Evolutionary conservation across 2,888 invertebrate genomes (phyloP).

Genomic region (Julus scandinavius): DNA sequence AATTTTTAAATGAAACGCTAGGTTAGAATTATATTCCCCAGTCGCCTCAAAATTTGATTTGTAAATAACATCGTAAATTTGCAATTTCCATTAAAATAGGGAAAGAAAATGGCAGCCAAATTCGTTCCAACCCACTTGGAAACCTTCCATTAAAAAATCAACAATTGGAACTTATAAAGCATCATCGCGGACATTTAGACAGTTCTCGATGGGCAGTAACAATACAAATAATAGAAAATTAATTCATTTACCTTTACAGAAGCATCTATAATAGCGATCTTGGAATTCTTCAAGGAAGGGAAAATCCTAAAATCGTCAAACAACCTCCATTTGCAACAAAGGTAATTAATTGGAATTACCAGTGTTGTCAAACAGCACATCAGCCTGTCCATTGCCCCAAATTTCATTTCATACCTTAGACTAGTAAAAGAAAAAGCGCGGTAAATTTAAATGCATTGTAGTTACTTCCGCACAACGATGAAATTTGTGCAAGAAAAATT

Average conservation of each 20-base stretch:
- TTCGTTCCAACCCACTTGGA: conserved; percentile 38
- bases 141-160: conserved; percentile 37
- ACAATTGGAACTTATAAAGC: not conserved
- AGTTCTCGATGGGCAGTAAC: not conserved
- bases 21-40: not conserved
- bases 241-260: not conserved
- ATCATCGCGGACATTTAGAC: not conserved
- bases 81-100: conserved; percentile 8
- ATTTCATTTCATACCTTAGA: not conserved
- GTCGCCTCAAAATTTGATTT: not conserved
- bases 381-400: not conserved
- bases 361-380: not conserved
- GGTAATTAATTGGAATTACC: conserved; percentile 47
- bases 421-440: not conserved
- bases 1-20: not conserved
- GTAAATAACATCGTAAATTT: not conserved
- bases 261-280: not conserved
- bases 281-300: not conserved
- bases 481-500: no score
- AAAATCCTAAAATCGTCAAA: conserved; percentile 9
- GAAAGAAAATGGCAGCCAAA: conserved; percentile 38
- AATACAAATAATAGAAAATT: not conserved
- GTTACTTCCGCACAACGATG: no score
- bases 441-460: not conserved
- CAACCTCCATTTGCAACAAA: conserved; percentile 50